Evolutionary conservation across 2,797 vertebrate species (phyloP).

Genomic region (Acrossocheilus fasciatus): DNA sequence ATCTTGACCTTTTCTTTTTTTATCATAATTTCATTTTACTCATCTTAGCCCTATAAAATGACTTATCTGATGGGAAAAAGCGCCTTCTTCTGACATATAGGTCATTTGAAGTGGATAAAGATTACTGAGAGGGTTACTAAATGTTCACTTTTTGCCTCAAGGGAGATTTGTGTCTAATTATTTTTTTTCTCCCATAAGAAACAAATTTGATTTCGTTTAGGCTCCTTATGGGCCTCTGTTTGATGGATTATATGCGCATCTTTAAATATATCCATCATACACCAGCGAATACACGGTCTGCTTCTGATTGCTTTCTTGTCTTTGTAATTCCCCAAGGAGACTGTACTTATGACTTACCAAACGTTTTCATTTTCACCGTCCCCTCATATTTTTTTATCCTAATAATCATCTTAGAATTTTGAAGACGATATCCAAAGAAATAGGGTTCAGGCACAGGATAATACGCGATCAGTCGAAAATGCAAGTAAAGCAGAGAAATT

Average conservation of each 20-base stretch:
- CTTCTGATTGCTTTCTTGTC: conserved; percentile 73
- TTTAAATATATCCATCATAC: conserved; percentile 80
- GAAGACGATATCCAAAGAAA: conserved; percentile 72
- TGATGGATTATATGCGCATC: conserved; percentile 81
- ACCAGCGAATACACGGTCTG: conserved; percentile 73
- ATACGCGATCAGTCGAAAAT: conserved; percentile 68
- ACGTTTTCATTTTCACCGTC: conserved; percentile 79
- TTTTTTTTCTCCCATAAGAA: conserved; percentile 70
- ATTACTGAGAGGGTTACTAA: conserved; percentile 83
- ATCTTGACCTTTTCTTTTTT: conserved; percentile 69
- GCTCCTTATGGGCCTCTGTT: conserved; percentile 69
- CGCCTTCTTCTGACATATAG: conserved; percentile 77
- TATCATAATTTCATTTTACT: conserved; percentile 66
- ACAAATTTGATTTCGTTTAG: conserved; percentile 88
- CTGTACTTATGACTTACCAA: conserved; percentile 62
- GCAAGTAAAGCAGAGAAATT: conserved; percentile 73
- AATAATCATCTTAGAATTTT: conserved; percentile 81
- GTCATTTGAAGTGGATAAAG: conserved; percentile 84
- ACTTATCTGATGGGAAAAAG: conserved; percentile 55
- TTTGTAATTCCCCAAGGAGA: conserved; percentile 69
- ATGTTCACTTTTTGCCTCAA: conserved; percentile 82
- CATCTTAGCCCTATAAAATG: conserved; percentile 63
- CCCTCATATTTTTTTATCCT: conserved; percentile 67
- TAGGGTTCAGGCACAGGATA: conserved; percentile 66
- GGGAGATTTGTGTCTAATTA: conserved; percentile 80